Evolutionary conservation across 2,888 invertebrate genomes (phyloP).

Genomic region (Serripes groenlandicus): DNA sequence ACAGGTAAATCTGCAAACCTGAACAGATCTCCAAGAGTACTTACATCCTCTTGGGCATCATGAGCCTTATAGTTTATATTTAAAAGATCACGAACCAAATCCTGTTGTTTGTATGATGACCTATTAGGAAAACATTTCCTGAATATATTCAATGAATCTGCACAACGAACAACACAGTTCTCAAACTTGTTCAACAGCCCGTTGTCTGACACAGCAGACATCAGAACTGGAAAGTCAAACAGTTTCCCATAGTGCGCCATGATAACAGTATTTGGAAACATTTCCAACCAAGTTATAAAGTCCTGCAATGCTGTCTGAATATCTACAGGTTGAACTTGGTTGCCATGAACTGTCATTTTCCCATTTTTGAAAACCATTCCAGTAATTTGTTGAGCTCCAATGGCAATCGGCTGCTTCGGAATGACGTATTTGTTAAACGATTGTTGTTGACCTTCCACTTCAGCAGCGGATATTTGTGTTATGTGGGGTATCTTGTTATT

Average conservation of each 20-base stretch:
- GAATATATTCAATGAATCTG: slow-evolving; percentile 41
- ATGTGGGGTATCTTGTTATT: too few species aligned
- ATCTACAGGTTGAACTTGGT: too few species aligned
- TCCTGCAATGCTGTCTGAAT: too few species aligned
- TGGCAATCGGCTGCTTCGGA: too few species aligned
- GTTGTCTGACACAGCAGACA: not conserved
- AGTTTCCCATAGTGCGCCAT: slow-evolving; percentile 53
- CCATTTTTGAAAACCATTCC: too few species aligned
- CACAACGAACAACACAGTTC: slow-evolving; percentile 16
- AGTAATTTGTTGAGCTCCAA: too few species aligned
- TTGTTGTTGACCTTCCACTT: too few species aligned
- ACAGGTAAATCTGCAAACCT: not conserved
- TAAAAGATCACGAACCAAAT: slow-evolving; percentile 16
- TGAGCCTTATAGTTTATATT: slow-evolving; percentile 40
- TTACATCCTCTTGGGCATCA: slow-evolving; percentile 44
- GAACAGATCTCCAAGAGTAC: slow-evolving; percentile 6
- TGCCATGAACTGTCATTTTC: too few species aligned
- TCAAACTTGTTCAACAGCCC: not conserved
- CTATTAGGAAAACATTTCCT: slow-evolving; percentile 28
- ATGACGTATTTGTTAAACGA: too few species aligned
- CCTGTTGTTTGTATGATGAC: slow-evolving; percentile 35
- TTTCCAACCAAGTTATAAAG: too few species aligned
- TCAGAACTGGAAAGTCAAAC: slow-evolving; percentile 53
- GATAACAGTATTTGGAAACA: too few species aligned
- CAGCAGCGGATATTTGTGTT: too few species aligned